phyloP scores from a whole-genome alignment of 1,140 invertebrate species.

The Macrobrachium nipponense region DNA sequence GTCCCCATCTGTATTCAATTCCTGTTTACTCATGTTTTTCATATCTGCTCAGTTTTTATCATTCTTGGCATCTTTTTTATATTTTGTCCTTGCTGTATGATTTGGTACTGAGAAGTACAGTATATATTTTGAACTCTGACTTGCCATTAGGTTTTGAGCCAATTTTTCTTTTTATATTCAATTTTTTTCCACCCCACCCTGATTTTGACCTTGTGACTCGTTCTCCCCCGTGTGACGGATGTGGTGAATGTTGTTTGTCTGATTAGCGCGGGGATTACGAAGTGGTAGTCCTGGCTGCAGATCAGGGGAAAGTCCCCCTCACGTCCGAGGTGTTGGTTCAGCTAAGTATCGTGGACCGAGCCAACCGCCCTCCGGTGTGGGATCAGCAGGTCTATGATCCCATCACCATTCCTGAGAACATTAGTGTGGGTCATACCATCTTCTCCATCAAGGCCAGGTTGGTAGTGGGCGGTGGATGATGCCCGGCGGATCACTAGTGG shows the following conservation, averaged over 20 bases:
- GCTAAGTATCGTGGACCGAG: slow-evolving; percentile 96
- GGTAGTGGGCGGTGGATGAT: slow-evolving; percentile 71
- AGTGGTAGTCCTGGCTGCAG: slow-evolving; percentile 91
- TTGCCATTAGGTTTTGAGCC: slow-evolving; percentile 47
- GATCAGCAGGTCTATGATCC: slow-evolving; percentile 92
- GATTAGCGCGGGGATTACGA: slow-evolving; percentile 90
- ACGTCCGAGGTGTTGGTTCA: slow-evolving; percentile 94
- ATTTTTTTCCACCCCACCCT: slow-evolving; percentile 45
- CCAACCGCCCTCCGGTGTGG: slow-evolving; percentile 97
- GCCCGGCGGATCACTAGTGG: slow-evolving; percentile 50
- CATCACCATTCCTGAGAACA: slow-evolving; percentile 97
- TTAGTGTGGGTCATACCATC: slow-evolving; percentile 96
- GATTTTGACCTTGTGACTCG: slow-evolving; percentile 62
- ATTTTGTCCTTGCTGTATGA: not conserved
- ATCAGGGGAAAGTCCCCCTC: slow-evolving; percentile 84
- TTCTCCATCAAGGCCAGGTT: slow-evolving; percentile 97
- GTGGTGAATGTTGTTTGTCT: slow-evolving; percentile 58
- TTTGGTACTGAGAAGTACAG: too few relatives aligned
- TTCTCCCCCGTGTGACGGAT: slow-evolving; percentile 57
- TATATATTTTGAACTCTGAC: slow-evolving; percentile 48
- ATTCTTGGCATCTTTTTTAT: slow-evolving; percentile 45
- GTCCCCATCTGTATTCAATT: slow-evolving; percentile 44
- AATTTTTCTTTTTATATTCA: not conserved
- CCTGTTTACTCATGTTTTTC: slow-evolving; percentile 50
- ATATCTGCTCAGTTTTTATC: slow-evolving; percentile 36